Evolutionary conservation across 2,113 vertebrate genomes (phyloP), one percentile per base, ranked within the genome.

Genomic region (Protomyctophum bolini): DNA sequence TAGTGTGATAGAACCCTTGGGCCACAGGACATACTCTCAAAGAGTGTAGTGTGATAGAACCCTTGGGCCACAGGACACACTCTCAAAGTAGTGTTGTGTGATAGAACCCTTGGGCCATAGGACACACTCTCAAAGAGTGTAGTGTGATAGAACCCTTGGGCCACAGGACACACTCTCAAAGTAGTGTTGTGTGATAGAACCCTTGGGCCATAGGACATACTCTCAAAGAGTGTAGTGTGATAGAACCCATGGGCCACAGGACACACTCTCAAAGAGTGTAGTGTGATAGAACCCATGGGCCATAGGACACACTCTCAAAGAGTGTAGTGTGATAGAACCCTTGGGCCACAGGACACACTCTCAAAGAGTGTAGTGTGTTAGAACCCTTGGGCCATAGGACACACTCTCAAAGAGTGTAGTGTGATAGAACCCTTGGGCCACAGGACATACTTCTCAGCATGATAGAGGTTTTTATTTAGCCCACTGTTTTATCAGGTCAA

Each of bases 401-500:
- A n/a, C n/a, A n/a, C n/a, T n/a, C n/a, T 21, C 21, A 21, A 21
- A 21, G 21, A 68, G 4, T 41, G 9, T 66, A n/a, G 12, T n/a
- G 29, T 12, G 49, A 10, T 14, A 28, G 15, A 73, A 1, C 62
- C 10, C 56, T 64, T 14, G 59, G 46, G 8, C 63, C 52, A 5
- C 5, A 45, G 50, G 64, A 48, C 49, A 33, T 60, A 56, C 4
- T 58, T 21, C 21, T 63, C 7, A 8, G 45, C 47, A 11, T 48
- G 60, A 14, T n/a, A 7, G 60, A n/a, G 7, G 29, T 2, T 59
- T 77, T 77, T 61, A 75, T 58, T 47, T 33, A 28, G 14, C 14
- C 1, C 1, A 11, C 3, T 73, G 29, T 72, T 21, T 82, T 52
- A 86, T 46, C 68, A 8, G 2, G 55, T 72, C 70, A 70, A 12